Percentiles rank a stretch among this genome's conserved stretches.
These are phyloP conservation scores for Zootoca vivipara DNA, from an alignment of 2,113 vertebrate species.

Conservation along the genomic window DNA sequence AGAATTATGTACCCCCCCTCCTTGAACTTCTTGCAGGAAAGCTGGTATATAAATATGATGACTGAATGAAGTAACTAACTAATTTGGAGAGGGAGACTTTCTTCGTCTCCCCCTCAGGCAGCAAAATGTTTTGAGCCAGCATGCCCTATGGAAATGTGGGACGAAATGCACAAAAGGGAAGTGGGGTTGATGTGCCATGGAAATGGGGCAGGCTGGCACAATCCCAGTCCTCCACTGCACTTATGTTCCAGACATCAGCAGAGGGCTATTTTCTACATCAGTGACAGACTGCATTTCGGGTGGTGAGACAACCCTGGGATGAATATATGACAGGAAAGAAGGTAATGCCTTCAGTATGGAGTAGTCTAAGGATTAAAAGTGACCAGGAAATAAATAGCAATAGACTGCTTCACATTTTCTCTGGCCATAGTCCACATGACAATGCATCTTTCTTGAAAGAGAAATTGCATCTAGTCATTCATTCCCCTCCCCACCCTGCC, in stretches of 20 bases:
- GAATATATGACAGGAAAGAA: slow-evolving; percentile 35
- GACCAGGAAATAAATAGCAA: slow-evolving; percentile 51
- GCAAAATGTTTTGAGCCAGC: neutral
- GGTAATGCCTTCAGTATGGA: slow-evolving; percentile 27
- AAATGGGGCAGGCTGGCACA: neutral
- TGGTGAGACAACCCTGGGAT: slow-evolving; percentile 23
- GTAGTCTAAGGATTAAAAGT: slow-evolving; percentile 35
- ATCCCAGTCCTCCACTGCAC: neutral
- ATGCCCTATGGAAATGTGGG: neutral
- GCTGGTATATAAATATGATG: no score
- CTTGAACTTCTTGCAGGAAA: no score
- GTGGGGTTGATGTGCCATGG: neutral
- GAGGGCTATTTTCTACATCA: neutral
- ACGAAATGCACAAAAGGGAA: neutral
- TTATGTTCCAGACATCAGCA: neutral
- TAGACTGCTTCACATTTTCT: slow-evolving; percentile 35
- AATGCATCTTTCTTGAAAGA: slow-evolving; percentile 56
- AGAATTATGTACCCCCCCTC: neutral
- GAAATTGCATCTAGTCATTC: slow-evolving; percentile 40
- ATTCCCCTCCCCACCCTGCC: neutral
- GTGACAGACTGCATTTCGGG: neutral
- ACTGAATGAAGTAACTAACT: no score
- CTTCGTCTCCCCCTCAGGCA: neutral
- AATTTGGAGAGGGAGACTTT: no score
- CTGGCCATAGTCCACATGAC: neutral